phyloP scores from a whole-genome alignment of 2,888 invertebrate species.

The Tetheella fluctuosa region DNA sequence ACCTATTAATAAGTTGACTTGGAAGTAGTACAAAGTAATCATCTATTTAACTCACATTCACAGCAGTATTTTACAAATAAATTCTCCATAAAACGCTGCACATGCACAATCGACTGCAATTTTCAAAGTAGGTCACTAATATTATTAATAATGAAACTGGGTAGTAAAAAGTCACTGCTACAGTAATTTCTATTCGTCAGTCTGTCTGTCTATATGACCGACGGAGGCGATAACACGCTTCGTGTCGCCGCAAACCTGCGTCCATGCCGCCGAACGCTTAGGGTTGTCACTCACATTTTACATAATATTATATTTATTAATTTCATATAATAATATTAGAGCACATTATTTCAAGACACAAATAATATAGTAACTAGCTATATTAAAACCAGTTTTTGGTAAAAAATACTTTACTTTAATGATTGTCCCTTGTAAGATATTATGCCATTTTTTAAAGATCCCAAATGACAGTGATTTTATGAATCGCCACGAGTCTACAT shows the following conservation, averaged over 20 bases:
- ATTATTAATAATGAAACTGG: conserved; percentile 52
- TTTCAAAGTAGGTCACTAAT: conserved; percentile 49
- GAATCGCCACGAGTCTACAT: conserved; percentile 63
- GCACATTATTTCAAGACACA: background rate
- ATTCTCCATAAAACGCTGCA: conserved; percentile 27
- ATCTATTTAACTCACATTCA: conserved; percentile 31
- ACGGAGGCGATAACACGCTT: conserved; percentile 74
- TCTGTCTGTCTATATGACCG: conserved; percentile 59
- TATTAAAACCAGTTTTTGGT: background rate
- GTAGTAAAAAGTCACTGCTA: conserved; percentile 63
- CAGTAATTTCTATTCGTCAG: conserved; percentile 71
- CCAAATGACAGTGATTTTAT: conserved; percentile 38
- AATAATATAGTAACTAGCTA: too few species aligned
- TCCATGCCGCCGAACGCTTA: conserved; percentile 45
- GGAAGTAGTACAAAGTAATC: conserved; percentile 26
- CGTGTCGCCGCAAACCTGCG: conserved; percentile 67
- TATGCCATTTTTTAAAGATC: background rate
- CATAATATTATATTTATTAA: background rate
- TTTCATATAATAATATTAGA: background rate
- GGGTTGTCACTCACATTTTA: conserved; percentile 59
- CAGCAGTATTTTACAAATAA: conserved; percentile 11
- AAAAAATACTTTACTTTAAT: background rate
- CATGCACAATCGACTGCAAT: conserved; percentile 37
- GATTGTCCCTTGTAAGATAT: background rate
- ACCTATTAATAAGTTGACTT: conserved; percentile 18